Evolutionary conservation across 2,113 vertebrate species (phyloP), one percentile per base, ranked within the genome.

Genomic region (Microtus ochrogaster): DNA sequence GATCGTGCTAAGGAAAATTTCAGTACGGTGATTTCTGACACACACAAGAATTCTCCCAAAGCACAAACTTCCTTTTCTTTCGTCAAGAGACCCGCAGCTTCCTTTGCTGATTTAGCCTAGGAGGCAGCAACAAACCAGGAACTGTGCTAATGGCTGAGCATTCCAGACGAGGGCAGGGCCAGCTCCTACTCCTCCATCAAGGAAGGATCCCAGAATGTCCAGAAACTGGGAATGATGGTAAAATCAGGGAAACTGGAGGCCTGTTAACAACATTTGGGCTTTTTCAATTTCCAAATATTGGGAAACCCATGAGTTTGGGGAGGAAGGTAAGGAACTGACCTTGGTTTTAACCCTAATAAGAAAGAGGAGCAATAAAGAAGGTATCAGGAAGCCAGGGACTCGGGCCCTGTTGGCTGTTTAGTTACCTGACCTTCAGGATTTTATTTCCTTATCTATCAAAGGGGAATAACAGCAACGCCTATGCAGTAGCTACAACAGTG

Each of bases 1-100:
- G 72, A 47, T 77, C 77, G 82, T 82, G 52, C 76, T 95, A 92
- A 92, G 90, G 77, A 49, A 92, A 73, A 92, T 55, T 58, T 66
- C 13, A 61, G 74, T 84, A 66, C 28, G 19, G 89, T 36, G 65
- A 74, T 49, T 97, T 81, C 39, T 72, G 63, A 82, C 22, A 19
- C 4, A 70, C 4, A 26, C n/a, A 77, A 79, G 78, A 63, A 83
- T 30, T 11, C 39, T 77, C 13, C n/a, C 17, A 41, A 47, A 5
- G 49, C 84, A 76, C 76, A 74, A 58, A 76, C 33, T 58, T 83
- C 92, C 52, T 86, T 76, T 72, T 63, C 36, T 90, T 47, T 44
- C 7, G 44, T 33, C n/a, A 81, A 61, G 24, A 61, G 13, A 22
- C 49, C 1, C 0, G n/a, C 5, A 19, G 73, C 66, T 72, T 72